These are phyloP conservation scores for Ctenomys sociabilis DNA, from an alignment of 2,113 vertebrate genomes.

Conservation along the genomic window DNA sequence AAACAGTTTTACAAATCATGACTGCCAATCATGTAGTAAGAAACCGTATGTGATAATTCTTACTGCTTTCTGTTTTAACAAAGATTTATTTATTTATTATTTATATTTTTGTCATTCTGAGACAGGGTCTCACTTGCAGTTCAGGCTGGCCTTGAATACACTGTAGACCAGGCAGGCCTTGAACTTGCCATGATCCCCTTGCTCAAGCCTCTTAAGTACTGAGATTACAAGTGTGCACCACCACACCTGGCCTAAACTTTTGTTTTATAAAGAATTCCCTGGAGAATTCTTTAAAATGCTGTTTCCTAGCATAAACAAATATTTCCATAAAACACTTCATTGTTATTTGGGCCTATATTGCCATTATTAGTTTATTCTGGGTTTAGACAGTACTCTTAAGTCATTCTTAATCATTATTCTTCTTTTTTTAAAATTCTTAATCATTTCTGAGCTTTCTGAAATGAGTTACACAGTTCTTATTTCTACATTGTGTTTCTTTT, in stretches of 20 bases:
- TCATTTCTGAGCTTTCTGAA: conserved; percentile 48
- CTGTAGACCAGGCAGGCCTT: no score
- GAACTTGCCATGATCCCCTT: background rate
- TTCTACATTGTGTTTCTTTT: no score
- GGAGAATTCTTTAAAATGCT: conserved; percentile 17
- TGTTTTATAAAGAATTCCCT: conserved; percentile 13
- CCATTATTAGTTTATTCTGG: background rate
- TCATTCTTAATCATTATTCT: no score
- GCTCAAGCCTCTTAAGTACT: background rate
- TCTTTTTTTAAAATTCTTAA: background rate
- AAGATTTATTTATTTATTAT: background rate
- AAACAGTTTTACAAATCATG: background rate
- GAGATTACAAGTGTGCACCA: background rate
- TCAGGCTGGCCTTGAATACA: background rate
- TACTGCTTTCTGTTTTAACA: background rate
- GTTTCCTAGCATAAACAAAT: background rate
- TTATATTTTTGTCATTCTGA: background rate
- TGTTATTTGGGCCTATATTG: background rate
- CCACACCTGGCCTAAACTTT: background rate
- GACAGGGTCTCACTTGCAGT: background rate
- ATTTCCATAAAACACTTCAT: background rate
- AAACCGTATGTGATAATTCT: background rate
- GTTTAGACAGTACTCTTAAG: background rate
- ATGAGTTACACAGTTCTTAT: background rate
- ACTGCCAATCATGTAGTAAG: background rate